phyloP scores from a whole-genome alignment of 1,140 invertebrate genomes.

The Prorops nasuta region DNA sequence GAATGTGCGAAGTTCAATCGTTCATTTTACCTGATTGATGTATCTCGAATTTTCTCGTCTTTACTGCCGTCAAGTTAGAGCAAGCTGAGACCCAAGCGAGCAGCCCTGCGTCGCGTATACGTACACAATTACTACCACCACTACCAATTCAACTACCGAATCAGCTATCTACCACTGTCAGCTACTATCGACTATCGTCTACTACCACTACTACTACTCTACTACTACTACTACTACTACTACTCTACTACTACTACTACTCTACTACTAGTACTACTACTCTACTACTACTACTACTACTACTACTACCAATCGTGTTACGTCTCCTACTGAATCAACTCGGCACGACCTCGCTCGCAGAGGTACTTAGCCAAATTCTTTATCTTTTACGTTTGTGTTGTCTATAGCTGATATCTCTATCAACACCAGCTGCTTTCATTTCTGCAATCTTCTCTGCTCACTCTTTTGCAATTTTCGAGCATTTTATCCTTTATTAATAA shows the following conservation, averaged over 20 bases:
- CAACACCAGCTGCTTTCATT: too few species aligned
- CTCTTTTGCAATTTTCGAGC: too few species aligned
- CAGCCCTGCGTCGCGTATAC: conserved; percentile 53
- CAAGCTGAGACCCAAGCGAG: conserved; percentile 53
- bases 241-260: too few species aligned
- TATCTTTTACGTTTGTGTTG: conserved; percentile 20
- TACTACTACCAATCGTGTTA: conserved; percentile 49
- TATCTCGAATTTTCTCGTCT: conserved; percentile 47
- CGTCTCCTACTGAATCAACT: conserved; percentile 52
- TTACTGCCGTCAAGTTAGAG: conserved; percentile 55
- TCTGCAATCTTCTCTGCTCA: too few species aligned
- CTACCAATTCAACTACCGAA: conserved; percentile 44
- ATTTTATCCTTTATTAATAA: too few species aligned
- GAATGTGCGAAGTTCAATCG: background rate
- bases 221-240: conserved; percentile 42
- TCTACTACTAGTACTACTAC: too few species aligned
- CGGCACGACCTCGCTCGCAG: conserved; percentile 49
- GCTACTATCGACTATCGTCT: conserved; percentile 50
- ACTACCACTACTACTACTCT: conserved; percentile 38
- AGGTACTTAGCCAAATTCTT: conserved; percentile 38
- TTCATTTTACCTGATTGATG: too few species aligned
- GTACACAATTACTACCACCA: conserved; percentile 44
- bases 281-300: too few species aligned
- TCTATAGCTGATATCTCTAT: conserved; percentile 9
- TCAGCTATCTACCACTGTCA: conserved; percentile 50